Evolutionary conservation across 2,797 vertebrate genomes (phyloP).

Genomic region (Urosaurus nigricauda): DNA sequence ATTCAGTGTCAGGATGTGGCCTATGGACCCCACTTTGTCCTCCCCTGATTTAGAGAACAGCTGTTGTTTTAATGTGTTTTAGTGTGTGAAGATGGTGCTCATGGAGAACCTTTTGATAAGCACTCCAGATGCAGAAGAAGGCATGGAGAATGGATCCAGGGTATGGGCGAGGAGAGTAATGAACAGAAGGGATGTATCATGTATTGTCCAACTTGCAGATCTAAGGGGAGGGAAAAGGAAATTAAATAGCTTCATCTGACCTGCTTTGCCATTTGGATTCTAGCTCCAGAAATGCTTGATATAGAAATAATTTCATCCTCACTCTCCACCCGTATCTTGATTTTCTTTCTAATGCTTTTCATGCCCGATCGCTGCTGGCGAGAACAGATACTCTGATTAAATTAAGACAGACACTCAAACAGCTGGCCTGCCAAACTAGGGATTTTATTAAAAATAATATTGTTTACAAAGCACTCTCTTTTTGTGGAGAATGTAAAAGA

Average conservation of each 20-base stretch:
- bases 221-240: neutral
- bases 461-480: conserved; percentile 67
- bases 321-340: conserved; percentile 44
- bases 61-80: no score
- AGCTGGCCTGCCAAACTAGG: conserved; percentile 68
- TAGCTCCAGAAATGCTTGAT: conserved; percentile 52
- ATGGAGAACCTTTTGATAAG: neutral
- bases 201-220: neutral
- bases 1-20: no score
- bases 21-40: no score
- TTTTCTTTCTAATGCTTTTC: conserved; percentile 70
- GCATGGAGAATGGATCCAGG: no score
- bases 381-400: conserved; percentile 72
- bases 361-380: conserved; percentile 65
- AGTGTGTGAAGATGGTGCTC: neutral
- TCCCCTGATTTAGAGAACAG: no score
- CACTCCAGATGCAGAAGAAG: neutral
- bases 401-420: conserved; percentile 74
- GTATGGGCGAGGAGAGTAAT: neutral
- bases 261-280: conserved; percentile 24
- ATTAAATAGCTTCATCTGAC: neutral
- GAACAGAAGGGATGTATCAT: neutral
- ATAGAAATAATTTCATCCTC: conserved; percentile 55
- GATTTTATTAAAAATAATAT: conserved; percentile 77
- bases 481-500: conserved; percentile 64